Evolutionary conservation across 2,888 invertebrate species (phyloP), one percentile per base, ranked within the genome.

Genomic region (Adela reaumurella): DNA sequence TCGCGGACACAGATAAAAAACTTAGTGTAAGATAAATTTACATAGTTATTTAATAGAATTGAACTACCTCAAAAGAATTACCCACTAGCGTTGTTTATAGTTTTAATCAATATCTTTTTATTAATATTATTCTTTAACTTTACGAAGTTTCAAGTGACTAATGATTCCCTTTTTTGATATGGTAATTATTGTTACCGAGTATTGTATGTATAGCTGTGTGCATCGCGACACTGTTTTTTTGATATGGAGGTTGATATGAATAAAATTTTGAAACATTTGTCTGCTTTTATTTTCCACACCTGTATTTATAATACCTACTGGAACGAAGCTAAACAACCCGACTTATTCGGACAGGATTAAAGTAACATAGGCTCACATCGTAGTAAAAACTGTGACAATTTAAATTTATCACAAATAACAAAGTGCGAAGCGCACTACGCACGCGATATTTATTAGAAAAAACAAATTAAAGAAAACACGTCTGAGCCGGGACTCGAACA

Each of bases 161-260:
- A 14, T 46, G 47, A 42, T 35, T 28, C 28, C 17, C 17, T 43
- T 46, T 77, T 77, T 77, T 77, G 74, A 77, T 77, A 76, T 66
- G 74, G 76, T 73, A 73, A 77, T 62, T 76, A 74, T 77, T 76
- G 73, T 77, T 74, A 72, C 76, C 68, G 63, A 60, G 61, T 76
- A 70, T 77, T 77, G 76, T 74, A 74, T 35, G 35, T 35, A 14
- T 8, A 14, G 14, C 14, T 35, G 35, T 35, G 14, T 24, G 8
- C 24, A 14, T 14, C 11, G 35, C 35, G 14, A 14, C 35, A 35
- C 35, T 8, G 35, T 35, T 35, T 35, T 35, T 35, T 35, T 35
- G 35, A 35, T 35, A 35, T 35, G 6, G 35, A 35, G 35, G 35
- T 35, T 35, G 35, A 35, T 35, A 35, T 35, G 35, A 35, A 35